phyloP scores from a whole-genome alignment of 1,140 invertebrate genomes.

The Heliconius congener region DNA sequence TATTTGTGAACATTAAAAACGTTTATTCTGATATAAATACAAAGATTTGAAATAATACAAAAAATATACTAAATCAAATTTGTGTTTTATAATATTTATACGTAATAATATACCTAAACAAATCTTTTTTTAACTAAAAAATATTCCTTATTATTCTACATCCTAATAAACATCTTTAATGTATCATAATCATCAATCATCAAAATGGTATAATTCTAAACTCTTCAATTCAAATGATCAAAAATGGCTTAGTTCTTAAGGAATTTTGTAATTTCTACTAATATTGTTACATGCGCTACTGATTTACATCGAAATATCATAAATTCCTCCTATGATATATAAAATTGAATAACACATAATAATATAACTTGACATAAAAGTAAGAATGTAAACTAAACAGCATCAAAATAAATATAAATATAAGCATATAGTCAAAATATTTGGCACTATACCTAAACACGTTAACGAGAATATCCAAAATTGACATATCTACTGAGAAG shows the following conservation, averaged over 20 bases:
- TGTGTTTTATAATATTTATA: neutral
- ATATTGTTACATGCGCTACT: conserved; percentile 25
- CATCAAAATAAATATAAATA: conserved; percentile 33
- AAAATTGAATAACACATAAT: conserved; percentile 16
- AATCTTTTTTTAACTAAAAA: neutral
- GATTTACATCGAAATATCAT: conserved; percentile 24
- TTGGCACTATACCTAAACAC: conserved; percentile 69
- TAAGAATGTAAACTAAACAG: conserved; percentile 26
- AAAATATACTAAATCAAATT: neutral
- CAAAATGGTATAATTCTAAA: conserved; percentile 8
- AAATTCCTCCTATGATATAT: conserved; percentile 8
- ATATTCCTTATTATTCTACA: neutral
- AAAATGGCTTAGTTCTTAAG: neutral
- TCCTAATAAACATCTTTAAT: conserved; percentile 23
- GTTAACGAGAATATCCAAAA: conserved; percentile 53
- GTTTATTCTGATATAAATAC: conserved; percentile 9
- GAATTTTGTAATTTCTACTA: conserved; percentile 23
- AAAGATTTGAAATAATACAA: neutral
- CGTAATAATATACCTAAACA: neutral
- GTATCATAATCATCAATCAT: conserved; percentile 21
- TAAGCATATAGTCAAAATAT: conserved; percentile 59
- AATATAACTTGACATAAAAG: conserved; percentile 19
- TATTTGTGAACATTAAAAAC: conserved; percentile 25
- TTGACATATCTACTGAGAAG: conserved; percentile 52
- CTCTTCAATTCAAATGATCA: neutral